A percentile compares a stretch with the other conserved stretches of the same genome.
phyloP scores from a whole-genome alignment of 2,797 vertebrate species.

The Callimico goeldii region DNA sequence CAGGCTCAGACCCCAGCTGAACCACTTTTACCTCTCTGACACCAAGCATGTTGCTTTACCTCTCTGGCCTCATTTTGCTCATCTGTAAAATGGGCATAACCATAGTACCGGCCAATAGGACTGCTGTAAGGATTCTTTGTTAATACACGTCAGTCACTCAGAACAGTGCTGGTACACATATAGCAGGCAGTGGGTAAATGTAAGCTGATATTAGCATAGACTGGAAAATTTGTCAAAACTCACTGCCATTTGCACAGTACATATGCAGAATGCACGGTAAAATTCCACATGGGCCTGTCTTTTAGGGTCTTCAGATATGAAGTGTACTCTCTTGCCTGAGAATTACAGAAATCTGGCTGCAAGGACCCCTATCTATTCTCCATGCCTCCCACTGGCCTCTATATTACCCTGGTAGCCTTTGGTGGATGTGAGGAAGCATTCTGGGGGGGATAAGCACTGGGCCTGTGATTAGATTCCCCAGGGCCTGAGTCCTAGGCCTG shows the following conservation, averaged over 20 bases:
- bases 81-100: background rate
- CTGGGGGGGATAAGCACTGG: background rate
- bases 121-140: background rate
- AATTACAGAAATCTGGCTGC: background rate
- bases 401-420: background rate
- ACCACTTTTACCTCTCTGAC: background rate
- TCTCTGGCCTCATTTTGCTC: background rate
- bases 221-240: background rate
- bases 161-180: background rate
- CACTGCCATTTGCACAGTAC: background rate
- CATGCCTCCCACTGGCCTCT: background rate
- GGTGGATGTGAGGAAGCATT: background rate
- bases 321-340: background rate
- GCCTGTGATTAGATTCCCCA: background rate
- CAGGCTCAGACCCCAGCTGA: background rate
- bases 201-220: background rate
- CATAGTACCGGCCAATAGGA: background rate
- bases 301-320: background rate
- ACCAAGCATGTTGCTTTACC: background rate
- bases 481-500: background rate
- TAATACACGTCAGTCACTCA: rapidly evolving
- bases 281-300: background rate
- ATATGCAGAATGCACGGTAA: rapidly evolving
- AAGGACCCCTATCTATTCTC: background rate
- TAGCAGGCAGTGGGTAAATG: background rate